Evolutionary conservation across 1,140 invertebrate genomes (phyloP).

Genomic region (Trichonephila clavipes): DNA sequence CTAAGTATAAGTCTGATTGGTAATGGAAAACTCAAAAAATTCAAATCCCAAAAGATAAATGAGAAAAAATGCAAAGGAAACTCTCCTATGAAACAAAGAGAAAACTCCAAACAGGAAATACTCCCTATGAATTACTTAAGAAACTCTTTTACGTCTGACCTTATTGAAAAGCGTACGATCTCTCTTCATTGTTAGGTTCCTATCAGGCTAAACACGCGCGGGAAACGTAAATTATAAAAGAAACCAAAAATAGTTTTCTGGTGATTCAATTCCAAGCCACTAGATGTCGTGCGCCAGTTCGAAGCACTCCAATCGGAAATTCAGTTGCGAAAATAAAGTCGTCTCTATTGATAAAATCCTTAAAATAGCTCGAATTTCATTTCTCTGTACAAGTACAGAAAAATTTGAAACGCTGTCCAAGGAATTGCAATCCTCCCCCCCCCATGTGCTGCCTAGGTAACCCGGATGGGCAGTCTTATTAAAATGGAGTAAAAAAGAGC

Average conservation of each 20-base stretch:
- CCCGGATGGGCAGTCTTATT: conserved; percentile 64
- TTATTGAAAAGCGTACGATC: not conserved
- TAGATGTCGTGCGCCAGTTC: conserved; percentile 54
- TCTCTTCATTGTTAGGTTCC: conserved; percentile 14
- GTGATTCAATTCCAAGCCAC: conserved; percentile 50
- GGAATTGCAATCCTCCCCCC: not conserved
- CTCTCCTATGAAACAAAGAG: not conserved
- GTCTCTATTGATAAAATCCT: conserved; percentile 36
- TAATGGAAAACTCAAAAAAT: no score
- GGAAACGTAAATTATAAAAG: conserved; percentile 50
- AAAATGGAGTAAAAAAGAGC: conserved; percentile 64
- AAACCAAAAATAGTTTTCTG: conserved; percentile 57
- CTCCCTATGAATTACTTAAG: not conserved
- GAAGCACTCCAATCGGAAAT: not conserved
- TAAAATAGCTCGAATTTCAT: not conserved
- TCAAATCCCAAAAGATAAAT: no score
- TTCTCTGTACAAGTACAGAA: not conserved
- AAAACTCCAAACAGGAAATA: not conserved
- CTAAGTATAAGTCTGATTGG: no score
- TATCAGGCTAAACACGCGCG: not conserved
- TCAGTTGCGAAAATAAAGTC: conserved; percentile 7
- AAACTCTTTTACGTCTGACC: not conserved
- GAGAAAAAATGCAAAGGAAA: not conserved
- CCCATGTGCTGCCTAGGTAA: not conserved
- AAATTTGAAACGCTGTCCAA: not conserved